These are phyloP conservation scores for Lacanobia oleracea DNA, from an alignment of 2,888 invertebrate species.

Conservation along the genomic window DNA sequence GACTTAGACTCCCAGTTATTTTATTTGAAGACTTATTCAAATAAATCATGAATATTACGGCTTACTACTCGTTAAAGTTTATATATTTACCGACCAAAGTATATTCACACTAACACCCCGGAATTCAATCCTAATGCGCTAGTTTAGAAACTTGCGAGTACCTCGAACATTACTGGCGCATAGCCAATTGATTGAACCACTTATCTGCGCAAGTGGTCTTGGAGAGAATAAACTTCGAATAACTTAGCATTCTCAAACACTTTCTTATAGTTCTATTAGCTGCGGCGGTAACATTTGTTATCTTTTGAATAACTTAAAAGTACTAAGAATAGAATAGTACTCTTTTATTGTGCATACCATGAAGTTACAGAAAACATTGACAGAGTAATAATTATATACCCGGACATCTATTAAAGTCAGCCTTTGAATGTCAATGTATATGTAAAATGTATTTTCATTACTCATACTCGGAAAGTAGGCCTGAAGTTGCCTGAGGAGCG, in stretches of 20 bases:
- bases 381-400: too few species aligned
- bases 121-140: slow-evolving; percentile 14
- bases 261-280: slow-evolving; percentile 26
- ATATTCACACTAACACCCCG: background rate
- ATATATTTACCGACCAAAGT: background rate
- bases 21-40: background rate
- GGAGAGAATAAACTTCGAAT: slow-evolving; percentile 14
- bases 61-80: slow-evolving; percentile 2
- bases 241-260: slow-evolving; percentile 37
- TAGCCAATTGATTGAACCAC: slow-evolving; percentile 43
- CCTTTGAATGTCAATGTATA: too few species aligned
- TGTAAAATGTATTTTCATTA: too few species aligned
- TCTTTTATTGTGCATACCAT: too few species aligned
- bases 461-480: too few species aligned
- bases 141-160: slow-evolving; percentile 40
- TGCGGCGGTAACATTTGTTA: slow-evolving; percentile 22
- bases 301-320: slow-evolving; percentile 3
- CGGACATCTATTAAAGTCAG: too few species aligned
- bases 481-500: too few species aligned
- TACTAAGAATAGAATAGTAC: too few species aligned
- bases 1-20: too few species aligned
- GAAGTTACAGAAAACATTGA: too few species aligned
- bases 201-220: slow-evolving; percentile 23
- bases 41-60: background rate
- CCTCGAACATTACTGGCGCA: slow-evolving; percentile 16